Percentiles rank a stretch among this genome's conserved stretches.
Conservation (phyloP, 2,797 vertebrate genomes). For the Tragopan temminckii region DNA sequence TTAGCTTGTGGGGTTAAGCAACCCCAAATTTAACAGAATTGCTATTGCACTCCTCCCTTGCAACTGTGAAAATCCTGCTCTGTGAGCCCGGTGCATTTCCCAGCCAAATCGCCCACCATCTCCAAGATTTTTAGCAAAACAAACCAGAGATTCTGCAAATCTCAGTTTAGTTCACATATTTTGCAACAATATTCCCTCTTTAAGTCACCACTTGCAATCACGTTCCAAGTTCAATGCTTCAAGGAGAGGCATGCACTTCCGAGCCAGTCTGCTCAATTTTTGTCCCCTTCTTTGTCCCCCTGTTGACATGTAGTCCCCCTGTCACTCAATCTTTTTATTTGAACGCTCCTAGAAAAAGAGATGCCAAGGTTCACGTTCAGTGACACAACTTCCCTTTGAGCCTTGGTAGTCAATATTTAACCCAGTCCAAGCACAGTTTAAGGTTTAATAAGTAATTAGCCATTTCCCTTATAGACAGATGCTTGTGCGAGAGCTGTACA, state of each 20-base stretch:
- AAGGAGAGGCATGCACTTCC: background rate
- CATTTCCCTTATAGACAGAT: constrained; percentile 7
- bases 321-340: background rate
- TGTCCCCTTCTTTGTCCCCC: background rate
- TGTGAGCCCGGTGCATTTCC: background rate
- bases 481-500: constrained; percentile 32
- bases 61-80: constrained; percentile 4
- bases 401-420: constrained; percentile 60
- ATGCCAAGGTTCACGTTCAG: background rate
- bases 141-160: constrained; percentile 2
- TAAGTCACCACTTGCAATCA: background rate
- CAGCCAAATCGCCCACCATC: background rate
- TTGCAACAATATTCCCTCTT: background rate
- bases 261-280: background rate
- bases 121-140: constrained; percentile 25
- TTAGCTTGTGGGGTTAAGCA: background rate
- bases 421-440: background rate
- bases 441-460: constrained; percentile 71
- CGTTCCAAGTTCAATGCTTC: background rate
- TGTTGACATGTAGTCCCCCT: background rate
- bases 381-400: background rate
- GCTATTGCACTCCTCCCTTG: background rate
- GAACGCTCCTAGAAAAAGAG: constrained; percentile 8
- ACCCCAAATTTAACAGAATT: constrained; percentile 34
- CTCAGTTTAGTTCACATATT: constrained; percentile 7